Evolutionary conservation across 2,113 vertebrate genomes (phyloP), one percentile per base, ranked within the genome.

Genomic region (Prochilodus magdalenae): DNA sequence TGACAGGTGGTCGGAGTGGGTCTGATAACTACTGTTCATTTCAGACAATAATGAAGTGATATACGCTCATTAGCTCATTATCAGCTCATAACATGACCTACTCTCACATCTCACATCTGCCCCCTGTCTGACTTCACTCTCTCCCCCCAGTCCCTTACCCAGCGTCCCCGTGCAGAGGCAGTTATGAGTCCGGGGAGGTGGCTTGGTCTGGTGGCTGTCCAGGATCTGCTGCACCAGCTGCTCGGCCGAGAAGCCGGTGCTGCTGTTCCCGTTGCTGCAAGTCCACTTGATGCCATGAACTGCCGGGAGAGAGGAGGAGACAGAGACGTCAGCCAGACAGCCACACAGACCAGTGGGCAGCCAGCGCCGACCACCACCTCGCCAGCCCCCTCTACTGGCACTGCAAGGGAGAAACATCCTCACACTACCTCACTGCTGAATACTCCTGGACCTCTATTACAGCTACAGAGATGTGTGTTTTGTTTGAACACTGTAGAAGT

Each of bases 241-340:
- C 90, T 99, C 98, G 95, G 99, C 98, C 0, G 98, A 99, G 95
- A 99, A 99, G 92, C 97, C 98, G 62, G 97, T 96, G 93, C 97
- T 98, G 97, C 96, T 99, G 95, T 97, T 99, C 79, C 98, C 98
- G 77, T 99, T 99, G 95, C 97, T 99, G 96, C 98, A 99, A 80
- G 98, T 99, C 98, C 98, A 99, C 94, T 99, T 99, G 95, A 99
- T 99, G 94, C 98, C 98, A 90, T 99, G 98, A 96, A 99, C 98
- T 99, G 95, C 63, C 84, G 92, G 94, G 90, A 95, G 91, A 92
- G 91, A 88, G 93, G 90, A 92, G 89, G 92, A 93, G 90, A 94
- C 89, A 94, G 90, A 93, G 91, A 94, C 85, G 93, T 94, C 93
- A 94, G 91, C 93, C 92, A 90, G 90, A 87, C 89, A 88, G 90